Evolutionary conservation across 2,888 invertebrate genomes (phyloP), one percentile per base, ranked within the genome.

Genomic region (Thereva unica): DNA sequence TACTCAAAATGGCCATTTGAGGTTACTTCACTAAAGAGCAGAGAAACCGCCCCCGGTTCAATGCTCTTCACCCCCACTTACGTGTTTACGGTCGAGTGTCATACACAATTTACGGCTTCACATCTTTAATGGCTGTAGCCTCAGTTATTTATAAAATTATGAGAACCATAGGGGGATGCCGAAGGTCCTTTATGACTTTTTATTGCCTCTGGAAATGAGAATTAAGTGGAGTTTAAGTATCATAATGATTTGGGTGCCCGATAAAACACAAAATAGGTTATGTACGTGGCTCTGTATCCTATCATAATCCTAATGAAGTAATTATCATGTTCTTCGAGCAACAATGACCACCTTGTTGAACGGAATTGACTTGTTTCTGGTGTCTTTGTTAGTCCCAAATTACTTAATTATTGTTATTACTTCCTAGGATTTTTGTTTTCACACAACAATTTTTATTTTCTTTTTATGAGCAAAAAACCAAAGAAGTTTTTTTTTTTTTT

Each of bases 161-260:
- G 57, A 57, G 57, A 8, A 44, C 35, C 44, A 7, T 9, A 37
- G 45, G 23, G 50, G 47, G 57, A 57, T n/a, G 45, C 45, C 57
- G 12, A 45, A 44, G 41, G 55, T 45, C 37, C 45, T 9, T 23
- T 23, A 52, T 44, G 57, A 37, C 57, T 40, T 57, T 45, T 57
- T 35, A 57, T 45, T 44, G 35, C 45, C 45, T 35, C 38, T 57
- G 45, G 45, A 57, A 57, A 57, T 57, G 57, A 57, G 38, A 57
- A 57, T 57, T 57, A 57, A 57, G 57, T 57, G 57, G 57, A 57
- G 34, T 57, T 57, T 57, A 57, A 57, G 57, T 57, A 47, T 44
- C 45, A 35, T 45, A 45, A 44, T 45, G 57, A 45, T 57, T 57
- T 57, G 37, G 45, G 45, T 34, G 12, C 12, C 23, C 50, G 12